A percentile compares a stretch with the other conserved stretches of the same genome.
Conservation (phyloP, 2,797 vertebrate genomes). For the Urocyon cinereoargenteus region DNA sequence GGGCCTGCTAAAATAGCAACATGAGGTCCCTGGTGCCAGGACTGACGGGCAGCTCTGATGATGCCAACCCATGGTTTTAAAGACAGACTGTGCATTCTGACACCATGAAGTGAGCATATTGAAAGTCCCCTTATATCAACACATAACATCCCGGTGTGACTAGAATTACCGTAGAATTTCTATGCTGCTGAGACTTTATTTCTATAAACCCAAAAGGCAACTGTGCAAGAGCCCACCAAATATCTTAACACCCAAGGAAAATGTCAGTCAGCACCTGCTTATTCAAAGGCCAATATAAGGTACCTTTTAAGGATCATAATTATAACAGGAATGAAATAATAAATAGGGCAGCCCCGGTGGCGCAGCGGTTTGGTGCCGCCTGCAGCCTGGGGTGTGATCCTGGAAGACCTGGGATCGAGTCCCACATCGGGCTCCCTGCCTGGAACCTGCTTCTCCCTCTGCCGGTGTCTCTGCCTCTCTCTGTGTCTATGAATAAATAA, state of each 20-base stretch:
- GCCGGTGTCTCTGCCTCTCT: too few relatives aligned
- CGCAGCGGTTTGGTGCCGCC: too few relatives aligned
- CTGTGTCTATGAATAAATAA: too few relatives aligned
- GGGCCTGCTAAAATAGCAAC: neutral
- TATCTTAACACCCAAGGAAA: neutral
- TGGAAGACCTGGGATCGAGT: too few relatives aligned
- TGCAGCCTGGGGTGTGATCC: too few relatives aligned
- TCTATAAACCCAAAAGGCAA: neutral
- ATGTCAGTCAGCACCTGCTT: neutral
- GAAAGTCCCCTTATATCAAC: neutral
- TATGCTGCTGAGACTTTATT: neutral
- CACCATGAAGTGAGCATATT: neutral
- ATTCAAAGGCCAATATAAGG: neutral
- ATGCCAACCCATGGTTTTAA: neutral
- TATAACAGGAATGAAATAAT: neutral
- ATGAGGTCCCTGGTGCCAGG: neutral
- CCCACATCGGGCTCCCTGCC: too few relatives aligned
- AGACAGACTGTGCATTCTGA: neutral
- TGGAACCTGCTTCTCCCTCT: too few relatives aligned
- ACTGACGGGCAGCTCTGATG: neutral
- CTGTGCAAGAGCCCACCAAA: neutral
- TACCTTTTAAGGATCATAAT: neutral
- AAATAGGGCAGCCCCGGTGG: too few relatives aligned
- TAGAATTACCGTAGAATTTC: neutral
- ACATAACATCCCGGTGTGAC: neutral